Conservation (phyloP, 2,797 vertebrate species). For the Lepus townsendii region DNA sequence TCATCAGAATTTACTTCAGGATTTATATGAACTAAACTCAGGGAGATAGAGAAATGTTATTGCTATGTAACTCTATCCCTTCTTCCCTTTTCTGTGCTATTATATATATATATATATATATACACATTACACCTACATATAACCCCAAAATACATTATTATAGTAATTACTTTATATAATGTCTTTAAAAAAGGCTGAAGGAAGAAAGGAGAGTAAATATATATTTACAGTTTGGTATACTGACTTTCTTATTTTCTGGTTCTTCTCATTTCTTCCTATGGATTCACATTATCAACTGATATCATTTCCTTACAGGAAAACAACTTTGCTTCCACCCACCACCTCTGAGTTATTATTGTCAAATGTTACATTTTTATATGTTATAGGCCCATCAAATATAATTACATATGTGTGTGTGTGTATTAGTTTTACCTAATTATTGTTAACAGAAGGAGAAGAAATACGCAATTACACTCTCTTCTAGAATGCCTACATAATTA, state of each 20-base stretch:
- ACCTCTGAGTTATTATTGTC: neutral
- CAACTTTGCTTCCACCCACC: neutral
- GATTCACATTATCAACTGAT: neutral
- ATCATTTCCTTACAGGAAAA: conserved; percentile 11
- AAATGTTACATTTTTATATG: conserved; percentile 8
- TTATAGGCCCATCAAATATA: neutral
- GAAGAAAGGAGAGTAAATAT: neutral
- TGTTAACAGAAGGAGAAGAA: conserved; percentile 25
- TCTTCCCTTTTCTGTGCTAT: neutral
- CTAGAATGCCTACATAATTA: conserved; percentile 30
- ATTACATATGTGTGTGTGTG: neutral
- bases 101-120: too few species aligned
- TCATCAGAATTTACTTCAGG: conserved; percentile 33
- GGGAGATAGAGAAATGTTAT: conserved; percentile 17
- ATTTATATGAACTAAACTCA: conserved; percentile 48
- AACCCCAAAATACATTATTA: neutral
- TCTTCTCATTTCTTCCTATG: conserved; percentile 8
- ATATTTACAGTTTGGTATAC: conserved; percentile 28
- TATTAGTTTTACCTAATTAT: conserved; percentile 7
- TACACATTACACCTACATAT: neutral
- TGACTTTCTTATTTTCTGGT: neutral
- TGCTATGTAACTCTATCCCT: neutral
- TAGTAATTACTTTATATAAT: conserved; percentile 13
- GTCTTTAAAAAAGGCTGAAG: neutral
- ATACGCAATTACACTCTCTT: neutral